Percentiles rank a stretch among this genome's conserved stretches.
phyloP scores from a whole-genome alignment of 2,888 invertebrate species.

The Ariolimax columbianus region DNA sequence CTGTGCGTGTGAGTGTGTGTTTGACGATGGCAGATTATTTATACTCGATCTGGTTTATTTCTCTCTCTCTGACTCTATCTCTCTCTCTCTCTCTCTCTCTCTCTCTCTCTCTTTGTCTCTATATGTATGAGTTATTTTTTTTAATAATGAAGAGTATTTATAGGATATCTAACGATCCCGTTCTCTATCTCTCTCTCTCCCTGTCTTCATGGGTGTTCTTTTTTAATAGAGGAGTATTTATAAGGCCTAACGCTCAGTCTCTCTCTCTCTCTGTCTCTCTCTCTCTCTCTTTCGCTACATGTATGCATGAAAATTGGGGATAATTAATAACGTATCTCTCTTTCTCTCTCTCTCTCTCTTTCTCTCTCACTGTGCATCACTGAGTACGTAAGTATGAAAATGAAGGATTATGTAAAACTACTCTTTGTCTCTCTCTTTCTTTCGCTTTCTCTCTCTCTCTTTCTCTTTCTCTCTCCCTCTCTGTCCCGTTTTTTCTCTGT shows the following conservation, averaged over 20 bases:
- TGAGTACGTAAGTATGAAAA: too few species aligned
- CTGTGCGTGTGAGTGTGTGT: not conserved
- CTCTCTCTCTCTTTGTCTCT: not conserved
- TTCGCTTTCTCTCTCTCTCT: constrained; percentile 23
- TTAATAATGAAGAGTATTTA: too few species aligned
- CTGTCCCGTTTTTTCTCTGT: too few species aligned
- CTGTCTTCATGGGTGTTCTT: not conserved
- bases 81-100: not conserved
- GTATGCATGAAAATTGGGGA: not conserved
- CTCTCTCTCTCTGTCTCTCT: not conserved
- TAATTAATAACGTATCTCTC: too few species aligned
- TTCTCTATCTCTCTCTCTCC: not conserved
- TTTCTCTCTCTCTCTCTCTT: not conserved
- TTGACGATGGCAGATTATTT: too few species aligned
- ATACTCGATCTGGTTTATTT: not conserved
- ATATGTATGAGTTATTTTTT: too few species aligned
- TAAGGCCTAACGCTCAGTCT: too few species aligned
- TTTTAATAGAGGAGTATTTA: too few species aligned
- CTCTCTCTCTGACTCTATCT: constrained; percentile 19
- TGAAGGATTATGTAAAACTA: too few species aligned
- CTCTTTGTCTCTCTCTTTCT: not conserved
- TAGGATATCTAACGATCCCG: not conserved
- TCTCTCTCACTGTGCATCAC: not conserved
- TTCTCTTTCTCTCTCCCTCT: too few species aligned
- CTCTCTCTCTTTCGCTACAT: constrained; percentile 3